Evolutionary conservation across 1,140 invertebrate genomes (phyloP).

Genomic region (Sweltsa coloradensis): DNA sequence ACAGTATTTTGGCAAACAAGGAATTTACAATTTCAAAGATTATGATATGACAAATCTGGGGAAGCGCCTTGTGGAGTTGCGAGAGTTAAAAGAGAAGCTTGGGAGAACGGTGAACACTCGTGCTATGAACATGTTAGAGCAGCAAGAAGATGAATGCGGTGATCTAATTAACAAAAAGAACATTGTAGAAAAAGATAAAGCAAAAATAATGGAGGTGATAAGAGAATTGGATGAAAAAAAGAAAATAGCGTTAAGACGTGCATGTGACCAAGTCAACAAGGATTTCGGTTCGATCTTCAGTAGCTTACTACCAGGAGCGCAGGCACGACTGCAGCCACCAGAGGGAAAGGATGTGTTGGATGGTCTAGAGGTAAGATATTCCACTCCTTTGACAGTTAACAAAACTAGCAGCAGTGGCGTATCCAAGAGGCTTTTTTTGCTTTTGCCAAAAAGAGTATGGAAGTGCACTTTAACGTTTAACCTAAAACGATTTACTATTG

Average conservation of each 20-base stretch:
- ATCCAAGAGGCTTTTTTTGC: neutral
- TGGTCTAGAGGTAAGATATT: conserved; percentile 64
- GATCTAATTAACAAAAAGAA: conserved; percentile 66
- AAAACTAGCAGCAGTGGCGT: neutral
- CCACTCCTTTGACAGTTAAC: too few relatives aligned
- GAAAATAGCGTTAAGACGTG: conserved; percentile 60
- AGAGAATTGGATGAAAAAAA: conserved; percentile 83
- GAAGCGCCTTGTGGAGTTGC: conserved; percentile 45
- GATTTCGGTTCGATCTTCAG: conserved; percentile 97
- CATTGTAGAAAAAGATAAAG: conserved; percentile 79
- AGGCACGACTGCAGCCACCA: conserved; percentile 71
- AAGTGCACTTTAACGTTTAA: too few relatives aligned
- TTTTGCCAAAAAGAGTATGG: neutral
- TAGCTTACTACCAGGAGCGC: conserved; percentile 77
- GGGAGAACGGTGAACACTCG: conserved; percentile 69
- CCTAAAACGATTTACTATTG: too few relatives aligned
- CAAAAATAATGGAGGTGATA: conserved; percentile 72
- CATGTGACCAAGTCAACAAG: conserved; percentile 71
- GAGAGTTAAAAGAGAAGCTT: conserved; percentile 57
- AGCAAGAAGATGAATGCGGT: conserved; percentile 77
- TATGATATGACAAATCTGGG: conserved; percentile 43
- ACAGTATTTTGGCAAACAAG: conserved; percentile 60
- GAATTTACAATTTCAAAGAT: conserved; percentile 37
- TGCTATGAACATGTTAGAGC: conserved; percentile 73
- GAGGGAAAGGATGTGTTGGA: conserved; percentile 61